Conservation (phyloP, 1,140 invertebrate genomes). For the Pomacea maculata region DNA sequence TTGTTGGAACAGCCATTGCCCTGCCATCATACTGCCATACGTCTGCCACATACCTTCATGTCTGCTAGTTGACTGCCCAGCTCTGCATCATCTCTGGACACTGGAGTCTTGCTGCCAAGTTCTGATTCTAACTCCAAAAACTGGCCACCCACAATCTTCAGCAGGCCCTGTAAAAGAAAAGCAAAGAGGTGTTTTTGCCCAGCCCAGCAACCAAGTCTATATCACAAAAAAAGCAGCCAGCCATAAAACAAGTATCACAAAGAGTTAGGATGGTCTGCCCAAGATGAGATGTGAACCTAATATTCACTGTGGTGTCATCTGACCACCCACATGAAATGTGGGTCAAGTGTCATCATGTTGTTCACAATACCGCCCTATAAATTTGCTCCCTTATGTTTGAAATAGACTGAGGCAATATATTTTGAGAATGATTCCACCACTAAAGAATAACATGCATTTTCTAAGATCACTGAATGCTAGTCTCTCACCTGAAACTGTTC, state of each 20-base stretch:
- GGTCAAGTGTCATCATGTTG: too few relatives aligned
- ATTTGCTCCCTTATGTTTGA: too few relatives aligned
- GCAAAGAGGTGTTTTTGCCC: neutral
- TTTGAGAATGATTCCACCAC: too few relatives aligned
- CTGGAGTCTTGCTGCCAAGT: conserved; percentile 83
- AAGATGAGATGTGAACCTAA: too few relatives aligned
- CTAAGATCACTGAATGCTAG: neutral
- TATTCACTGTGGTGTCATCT: too few relatives aligned
- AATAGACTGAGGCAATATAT: too few relatives aligned
- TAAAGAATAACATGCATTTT: neutral
- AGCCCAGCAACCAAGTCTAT: neutral
- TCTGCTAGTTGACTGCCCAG: conserved; percentile 88
- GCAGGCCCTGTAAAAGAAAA: conserved; percentile 32
- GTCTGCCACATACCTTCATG: conserved; percentile 62
- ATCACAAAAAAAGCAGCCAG: too few relatives aligned
- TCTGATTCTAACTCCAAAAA: conserved; percentile 84
- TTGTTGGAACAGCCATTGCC: too few relatives aligned
- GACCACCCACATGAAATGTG: too few relatives aligned
- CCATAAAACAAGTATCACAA: too few relatives aligned
- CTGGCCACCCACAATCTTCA: conserved; percentile 62
- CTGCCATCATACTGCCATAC: neutral
- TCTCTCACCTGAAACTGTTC: conserved; percentile 76
- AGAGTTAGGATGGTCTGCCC: too few relatives aligned
- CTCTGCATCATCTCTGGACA: conserved; percentile 85
- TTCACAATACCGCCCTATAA: too few relatives aligned